phyloP scores from a whole-genome alignment of 2,797 vertebrate species.

The Micropoecilia bifurca region DNA sequence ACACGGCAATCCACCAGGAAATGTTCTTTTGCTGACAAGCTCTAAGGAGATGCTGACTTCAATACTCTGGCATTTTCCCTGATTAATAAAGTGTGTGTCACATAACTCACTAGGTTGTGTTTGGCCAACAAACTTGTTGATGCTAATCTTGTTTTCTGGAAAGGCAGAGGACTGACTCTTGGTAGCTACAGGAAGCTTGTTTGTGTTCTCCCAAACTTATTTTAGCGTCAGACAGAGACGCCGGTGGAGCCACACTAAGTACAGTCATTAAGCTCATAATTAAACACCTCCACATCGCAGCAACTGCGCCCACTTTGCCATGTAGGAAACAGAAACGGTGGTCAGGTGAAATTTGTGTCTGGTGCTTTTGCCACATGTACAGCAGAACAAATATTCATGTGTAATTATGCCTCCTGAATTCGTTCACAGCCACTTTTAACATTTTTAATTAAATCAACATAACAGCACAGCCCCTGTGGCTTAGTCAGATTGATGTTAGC shows the following conservation, averaged over 20 bases:
- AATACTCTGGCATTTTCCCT: not conserved
- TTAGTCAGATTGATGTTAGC: conserved; percentile 9
- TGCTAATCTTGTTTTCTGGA: conserved; percentile 24
- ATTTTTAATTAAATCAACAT: conserved; percentile 10
- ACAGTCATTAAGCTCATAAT: conserved; percentile 69
- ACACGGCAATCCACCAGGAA: not conserved
- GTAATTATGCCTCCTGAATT: not conserved
- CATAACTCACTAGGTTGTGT: not conserved
- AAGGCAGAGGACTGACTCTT: conserved; percentile 32
- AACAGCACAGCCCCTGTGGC: not conserved
- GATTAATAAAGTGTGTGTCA: not conserved
- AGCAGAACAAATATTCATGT: conserved; percentile 6
- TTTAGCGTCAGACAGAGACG: conserved; percentile 41
- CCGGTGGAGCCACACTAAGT: conserved; percentile 57
- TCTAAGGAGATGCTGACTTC: not conserved
- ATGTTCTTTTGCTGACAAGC: not conserved
- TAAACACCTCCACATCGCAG: conserved; percentile 70
- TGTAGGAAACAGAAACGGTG: not conserved
- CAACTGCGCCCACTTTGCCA: conserved; percentile 8
- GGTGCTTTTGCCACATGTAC: not conserved
- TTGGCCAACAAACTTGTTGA: conserved; percentile 34
- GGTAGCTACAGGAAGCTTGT: conserved; percentile 32
- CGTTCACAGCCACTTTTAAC: conserved; percentile 22
- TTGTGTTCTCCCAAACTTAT: conserved; percentile 28
- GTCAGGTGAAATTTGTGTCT: not conserved